phyloP scores from a whole-genome alignment of 2,113 vertebrate species.

The Vulpes lagopus region DNA sequence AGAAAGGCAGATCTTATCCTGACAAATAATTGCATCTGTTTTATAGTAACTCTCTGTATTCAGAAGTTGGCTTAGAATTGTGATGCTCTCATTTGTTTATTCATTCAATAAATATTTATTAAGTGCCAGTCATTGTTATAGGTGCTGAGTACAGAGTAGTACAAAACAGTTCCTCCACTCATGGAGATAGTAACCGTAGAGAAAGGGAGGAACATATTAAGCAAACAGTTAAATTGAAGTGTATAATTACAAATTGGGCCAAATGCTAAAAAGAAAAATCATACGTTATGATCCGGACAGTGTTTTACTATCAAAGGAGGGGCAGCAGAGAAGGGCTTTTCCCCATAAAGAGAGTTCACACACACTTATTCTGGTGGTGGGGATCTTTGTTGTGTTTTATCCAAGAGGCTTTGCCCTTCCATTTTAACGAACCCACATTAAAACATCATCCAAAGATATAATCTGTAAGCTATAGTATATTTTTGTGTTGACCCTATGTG shows the following conservation, averaged over 20 bases:
- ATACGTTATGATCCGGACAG: background rate
- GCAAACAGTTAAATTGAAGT: background rate
- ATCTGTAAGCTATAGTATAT: background rate
- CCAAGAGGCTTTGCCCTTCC: background rate
- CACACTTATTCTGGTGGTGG: background rate
- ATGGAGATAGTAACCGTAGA: background rate
- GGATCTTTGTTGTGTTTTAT: background rate
- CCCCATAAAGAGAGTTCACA: background rate
- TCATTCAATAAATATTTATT: slow-evolving; percentile 33
- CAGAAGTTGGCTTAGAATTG: background rate
- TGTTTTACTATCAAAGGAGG: background rate
- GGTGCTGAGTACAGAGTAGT: background rate
- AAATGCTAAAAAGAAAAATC: background rate
- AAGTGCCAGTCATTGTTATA: background rate
- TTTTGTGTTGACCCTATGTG: background rate
- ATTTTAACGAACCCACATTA: background rate
- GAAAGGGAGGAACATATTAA: background rate
- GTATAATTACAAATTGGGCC: background rate
- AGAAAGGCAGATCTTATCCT: background rate
- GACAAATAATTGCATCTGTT: background rate
- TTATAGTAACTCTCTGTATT: slow-evolving; percentile 1
- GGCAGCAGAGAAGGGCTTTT: background rate
- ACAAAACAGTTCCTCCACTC: background rate
- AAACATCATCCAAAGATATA: background rate
- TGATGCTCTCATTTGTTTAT: background rate